Evolutionary conservation across 2,888 invertebrate species (phyloP), one percentile per base, ranked within the genome.

Genomic region (Acronicta aceris): DNA sequence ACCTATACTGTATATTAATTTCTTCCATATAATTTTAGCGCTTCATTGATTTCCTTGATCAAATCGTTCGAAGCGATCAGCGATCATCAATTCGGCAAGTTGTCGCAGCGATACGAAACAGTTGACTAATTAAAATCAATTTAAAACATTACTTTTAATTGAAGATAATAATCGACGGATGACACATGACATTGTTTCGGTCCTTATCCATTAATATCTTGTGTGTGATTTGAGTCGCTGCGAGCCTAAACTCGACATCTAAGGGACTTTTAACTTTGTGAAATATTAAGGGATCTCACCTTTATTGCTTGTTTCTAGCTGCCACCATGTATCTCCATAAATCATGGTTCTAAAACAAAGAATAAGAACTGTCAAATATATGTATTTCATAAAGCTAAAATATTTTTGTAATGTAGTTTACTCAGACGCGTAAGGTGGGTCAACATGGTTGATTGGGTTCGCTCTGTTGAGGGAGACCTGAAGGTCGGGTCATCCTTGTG

Each of bases 401-500:
- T 38, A 13, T 16, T 40, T 13, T 13, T 2, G 4, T 43, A 4
- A 10, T 15, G 16, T 49, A 12, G 2, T 16, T 16, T 25, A 77
- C 82, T 88, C 89, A 89, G 89, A 88, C 88, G 78, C 60, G 78
- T 78, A 41, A 64, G 53, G 68, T 74, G 85, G 78, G 86, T 90
- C 89, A 89, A 90, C 89, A 89, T 87, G 88, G 81, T 90, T 66
- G 15, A 68, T 56, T 89, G 89, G 92, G 92, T 92, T 92, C 92
- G n/a, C 92, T 92, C 92, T 92, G 92, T 74, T 82, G 92, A 92
- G 92, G 92, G 92, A 92, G 92, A 92, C 92, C 92, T 92, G 92
- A 92, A 84, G 90, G 91, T 91, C 90, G 27, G 63, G 76, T 92
- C 92, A 92, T 92, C 92, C 91, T 89, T 66, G 79, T 43, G 51